Base-by-base conservation (phyloP, 2,797 vertebrate species). In the Halcyon badia region DNA sequence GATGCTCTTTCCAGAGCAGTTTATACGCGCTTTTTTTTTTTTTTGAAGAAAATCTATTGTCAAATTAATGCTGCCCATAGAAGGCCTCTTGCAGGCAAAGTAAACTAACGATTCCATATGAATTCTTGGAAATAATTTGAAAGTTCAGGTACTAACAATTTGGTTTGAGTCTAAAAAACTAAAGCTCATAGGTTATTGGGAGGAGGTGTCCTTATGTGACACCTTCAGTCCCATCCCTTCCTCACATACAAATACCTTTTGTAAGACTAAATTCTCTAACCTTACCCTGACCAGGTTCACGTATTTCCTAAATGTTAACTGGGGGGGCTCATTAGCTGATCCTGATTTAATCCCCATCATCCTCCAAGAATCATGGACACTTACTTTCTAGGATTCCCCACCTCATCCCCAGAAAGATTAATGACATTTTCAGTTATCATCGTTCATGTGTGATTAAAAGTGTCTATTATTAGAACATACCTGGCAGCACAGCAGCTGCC, bases 91-190 rank as follows among this genome's bases (percentile, higher is more conserved):
- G 54, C 72, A 69, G 35, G n/a, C 42, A 66, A 62, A 79, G 28
- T 56, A 80, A 89, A 57, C 16, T 85, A 79, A 44, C 62, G 78
- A 62, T 92, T 83, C 37, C n/a, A 30, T 3, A 0, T 31, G 18
- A 83, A 58, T 92, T 95, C 49, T 70, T 82, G 15, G 64, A 71
- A 94, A 62, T 93, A 56, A 54, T 83, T 81, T 37, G 18, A 42
- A 68, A 35, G 7, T 37, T 83, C 30, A 54, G 18, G 30, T 65
- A 62, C 20, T 10, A 49, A 26, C 6, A 35, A 4, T 49, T 91
- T 69, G 5, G 12, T 86, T 82, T 51, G 4, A 76, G 51, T 20
- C 7, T 72, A 30, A 39, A 81, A 68, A 12, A 60, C 6, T 68
- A 42, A 87, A 51, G 11, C 5, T 71, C 69, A 46, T 19, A 48